A percentile compares a stretch with the other conserved stretches of the same genome.
These are phyloP conservation scores for Eupleurogrammus muticus DNA, from an alignment of 2,797 vertebrate species.

Conservation along the genomic window DNA sequence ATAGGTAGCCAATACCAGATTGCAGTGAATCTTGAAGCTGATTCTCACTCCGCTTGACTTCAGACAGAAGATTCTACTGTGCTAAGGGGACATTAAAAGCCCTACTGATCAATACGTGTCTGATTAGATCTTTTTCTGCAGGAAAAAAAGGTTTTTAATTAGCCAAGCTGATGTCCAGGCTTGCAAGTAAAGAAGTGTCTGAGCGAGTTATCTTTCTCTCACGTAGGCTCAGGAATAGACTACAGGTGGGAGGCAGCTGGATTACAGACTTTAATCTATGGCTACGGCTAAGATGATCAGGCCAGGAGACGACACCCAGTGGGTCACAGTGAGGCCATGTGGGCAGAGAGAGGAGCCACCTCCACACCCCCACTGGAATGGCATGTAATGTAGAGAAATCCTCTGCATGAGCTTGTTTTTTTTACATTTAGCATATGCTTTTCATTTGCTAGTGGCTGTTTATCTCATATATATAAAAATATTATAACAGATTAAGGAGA, in stretches of 20 bases:
- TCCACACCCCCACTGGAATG: slow-evolving; percentile 4
- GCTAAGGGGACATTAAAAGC: slow-evolving; percentile 50
- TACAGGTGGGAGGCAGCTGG: slow-evolving; percentile 55
- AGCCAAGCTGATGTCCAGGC: slow-evolving; percentile 25
- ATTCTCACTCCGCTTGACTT: slow-evolving; percentile 46
- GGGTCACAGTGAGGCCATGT: slow-evolving; percentile 54
- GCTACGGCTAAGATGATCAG: slow-evolving; percentile 63
- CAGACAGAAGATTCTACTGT: slow-evolving; percentile 26
- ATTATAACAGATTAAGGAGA: slow-evolving; percentile 53
- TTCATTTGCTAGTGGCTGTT: slow-evolving; percentile 3
- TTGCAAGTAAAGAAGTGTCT: slow-evolving; percentile 62
- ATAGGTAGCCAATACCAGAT: slow-evolving; percentile 59
- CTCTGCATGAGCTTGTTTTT: background rate
- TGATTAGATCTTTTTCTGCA: slow-evolving; percentile 27
- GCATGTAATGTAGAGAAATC: slow-evolving; percentile 9
- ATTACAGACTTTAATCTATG: slow-evolving; percentile 78
- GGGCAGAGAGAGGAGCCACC: background rate
- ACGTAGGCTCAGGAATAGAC: slow-evolving; percentile 47
- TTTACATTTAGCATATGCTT: background rate
- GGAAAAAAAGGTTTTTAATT: slow-evolving; percentile 55
- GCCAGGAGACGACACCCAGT: slow-evolving; percentile 44
- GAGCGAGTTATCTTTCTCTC: slow-evolving; percentile 47
- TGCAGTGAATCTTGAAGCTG: slow-evolving; percentile 64
- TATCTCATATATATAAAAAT: slow-evolving; percentile 23
- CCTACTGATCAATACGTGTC: slow-evolving; percentile 33